Base-by-base conservation (phyloP, 2,888 invertebrate species). In the Lasioglossum pauxillum region DNA sequence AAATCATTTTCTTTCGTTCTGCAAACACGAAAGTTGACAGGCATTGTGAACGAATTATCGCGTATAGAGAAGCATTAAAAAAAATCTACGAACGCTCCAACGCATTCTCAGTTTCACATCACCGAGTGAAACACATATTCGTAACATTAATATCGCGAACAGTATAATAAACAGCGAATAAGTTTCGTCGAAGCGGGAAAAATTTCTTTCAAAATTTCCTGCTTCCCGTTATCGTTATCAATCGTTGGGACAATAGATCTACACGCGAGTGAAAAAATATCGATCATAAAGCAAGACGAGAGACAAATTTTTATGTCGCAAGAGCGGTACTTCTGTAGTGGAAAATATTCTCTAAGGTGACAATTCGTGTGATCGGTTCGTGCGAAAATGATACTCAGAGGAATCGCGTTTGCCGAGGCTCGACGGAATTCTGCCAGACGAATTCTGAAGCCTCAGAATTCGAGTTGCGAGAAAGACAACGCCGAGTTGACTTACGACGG, bases 341-440 rank as follows among this genome's bases (percentile, higher is more conserved):
- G 57, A 19, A 85, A 79, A 49, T 85, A 85, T 84, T 80, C 41
- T 76, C 73, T 46, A 31, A 79, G 57, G 79, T 84, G 79, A 80
- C 75, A 75, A 41, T 74, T 64, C 16, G 35, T 23, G 38, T 23
- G 38, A 75, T 64, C 49, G 19, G 19, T 76, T 80, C 8, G n/a
- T 71, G 53, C 41, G 10, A 69, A 12, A 64, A 90, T 90, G 90
- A 74, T 90, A 69, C 69, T 89, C n/a, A 77, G 90, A 46, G 90
- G 85, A 12, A 87, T 90, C 14, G 90, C 90, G 12, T 90, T 90
- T 35, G 90, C 89, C 38, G 90, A 90, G 64, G 89, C 86, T 19
- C 84, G 90, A 12, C 86, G 90, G 27, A 89, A 38, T 83, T 89
- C 90, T 53, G 84, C 89, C 31, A 84, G 89, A 27, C 88, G 90